Percentiles rank a stretch among this genome's conserved stretches.
Evolutionary conservation across 2,113 vertebrate genomes (phyloP).

Genomic region (Taurulus bubalis): DNA sequence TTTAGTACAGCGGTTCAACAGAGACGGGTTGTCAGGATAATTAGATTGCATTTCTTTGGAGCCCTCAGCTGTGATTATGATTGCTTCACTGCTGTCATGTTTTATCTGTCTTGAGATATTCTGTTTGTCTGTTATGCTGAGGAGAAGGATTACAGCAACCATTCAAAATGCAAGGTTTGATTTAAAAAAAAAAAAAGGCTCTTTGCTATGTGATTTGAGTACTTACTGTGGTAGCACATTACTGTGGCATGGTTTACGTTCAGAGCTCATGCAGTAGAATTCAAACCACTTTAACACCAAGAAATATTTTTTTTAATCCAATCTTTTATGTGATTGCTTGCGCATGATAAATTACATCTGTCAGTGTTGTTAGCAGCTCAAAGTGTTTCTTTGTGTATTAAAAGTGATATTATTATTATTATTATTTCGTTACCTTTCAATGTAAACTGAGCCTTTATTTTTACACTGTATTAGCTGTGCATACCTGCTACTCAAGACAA

Average conservation of each 20-base stretch:
- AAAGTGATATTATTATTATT: slow-evolving; percentile 31
- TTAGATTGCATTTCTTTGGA: slow-evolving; percentile 40
- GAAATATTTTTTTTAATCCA: slow-evolving; percentile 3
- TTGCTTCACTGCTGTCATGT: slow-evolving; percentile 16
- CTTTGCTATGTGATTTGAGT: slow-evolving; percentile 12
- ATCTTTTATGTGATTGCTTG: slow-evolving; percentile 29
- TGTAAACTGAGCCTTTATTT: slow-evolving; percentile 60
- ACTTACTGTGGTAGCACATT: slow-evolving; percentile 14
- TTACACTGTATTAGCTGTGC: slow-evolving; percentile 50
- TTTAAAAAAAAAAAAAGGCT: background rate
- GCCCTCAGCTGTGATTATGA: slow-evolving; percentile 42
- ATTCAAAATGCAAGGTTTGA: slow-evolving; percentile 14
- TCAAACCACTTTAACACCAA: slow-evolving; percentile 37
- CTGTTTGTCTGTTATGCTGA: slow-evolving; percentile 1
- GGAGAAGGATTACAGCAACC: slow-evolving; percentile 8
- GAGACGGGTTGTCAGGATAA: slow-evolving; percentile 34
- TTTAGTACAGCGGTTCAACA: slow-evolving; percentile 38
- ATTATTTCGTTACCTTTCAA: slow-evolving; percentile 31
- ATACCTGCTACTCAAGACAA: slow-evolving; percentile 60
- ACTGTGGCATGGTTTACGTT: slow-evolving; percentile 28
- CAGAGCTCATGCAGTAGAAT: background rate
- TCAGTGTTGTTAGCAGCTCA: slow-evolving; percentile 52
- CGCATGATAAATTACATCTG: slow-evolving; percentile 48
- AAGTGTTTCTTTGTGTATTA: slow-evolving; percentile 41
- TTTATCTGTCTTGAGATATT: slow-evolving; percentile 11